Conservation (phyloP, 1,140 invertebrate genomes). For the Neodiprion lecontei region DNA sequence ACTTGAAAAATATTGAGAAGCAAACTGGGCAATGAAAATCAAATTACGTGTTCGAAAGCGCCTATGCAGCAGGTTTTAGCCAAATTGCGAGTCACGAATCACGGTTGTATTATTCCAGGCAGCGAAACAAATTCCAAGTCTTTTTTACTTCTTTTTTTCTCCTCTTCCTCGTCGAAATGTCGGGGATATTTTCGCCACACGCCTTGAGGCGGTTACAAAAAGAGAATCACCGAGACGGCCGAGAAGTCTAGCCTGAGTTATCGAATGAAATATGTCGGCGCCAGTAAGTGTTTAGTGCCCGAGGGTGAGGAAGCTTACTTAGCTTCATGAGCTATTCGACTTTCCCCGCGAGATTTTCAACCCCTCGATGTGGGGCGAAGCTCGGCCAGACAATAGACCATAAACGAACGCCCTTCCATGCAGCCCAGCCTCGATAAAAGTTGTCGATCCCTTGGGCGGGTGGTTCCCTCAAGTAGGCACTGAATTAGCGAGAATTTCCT, state of each 20-base stretch:
- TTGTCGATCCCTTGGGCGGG: constrained; percentile 4
- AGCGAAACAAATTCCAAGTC: not conserved
- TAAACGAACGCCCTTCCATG: not conserved
- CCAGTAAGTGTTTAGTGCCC: constrained; percentile 45
- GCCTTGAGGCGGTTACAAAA: constrained; percentile 4
- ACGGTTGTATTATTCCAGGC: not conserved
- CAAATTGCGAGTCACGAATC: too few species aligned
- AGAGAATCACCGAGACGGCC: constrained; percentile 14
- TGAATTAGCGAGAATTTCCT: not conserved
- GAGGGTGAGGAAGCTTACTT: constrained; percentile 15
- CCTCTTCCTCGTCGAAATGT: constrained; percentile 12
- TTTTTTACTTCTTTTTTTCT: not conserved
- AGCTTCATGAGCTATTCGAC: constrained; percentile 1
- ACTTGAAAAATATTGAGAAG: too few species aligned
- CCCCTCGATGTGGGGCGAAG: not conserved
- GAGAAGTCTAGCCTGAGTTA: constrained; percentile 21
- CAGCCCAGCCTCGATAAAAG: not conserved
- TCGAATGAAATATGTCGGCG: constrained; percentile 38
- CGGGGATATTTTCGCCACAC: constrained; percentile 15
- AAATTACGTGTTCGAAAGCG: too few species aligned
- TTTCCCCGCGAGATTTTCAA: not conserved
- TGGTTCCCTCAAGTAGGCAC: not conserved
- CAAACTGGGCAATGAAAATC: too few species aligned
- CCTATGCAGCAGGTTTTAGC: too few species aligned
- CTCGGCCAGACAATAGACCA: constrained; percentile 1